These are phyloP conservation scores for Pavo muticus DNA, from an alignment of 2,113 vertebrate species.

Conservation along the genomic window DNA sequence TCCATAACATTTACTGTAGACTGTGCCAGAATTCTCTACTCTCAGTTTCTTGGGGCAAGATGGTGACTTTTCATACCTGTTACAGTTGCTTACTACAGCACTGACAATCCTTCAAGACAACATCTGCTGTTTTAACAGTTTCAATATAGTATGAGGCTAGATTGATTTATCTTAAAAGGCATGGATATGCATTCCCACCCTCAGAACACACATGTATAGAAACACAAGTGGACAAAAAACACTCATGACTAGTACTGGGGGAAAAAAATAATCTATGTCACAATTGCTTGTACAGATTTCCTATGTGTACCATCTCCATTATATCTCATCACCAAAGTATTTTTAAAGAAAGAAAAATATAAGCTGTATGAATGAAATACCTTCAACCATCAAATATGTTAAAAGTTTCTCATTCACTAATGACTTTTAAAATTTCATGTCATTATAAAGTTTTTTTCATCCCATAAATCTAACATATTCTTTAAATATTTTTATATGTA, in stretches of 20 bases:
- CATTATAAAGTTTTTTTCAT: not conserved
- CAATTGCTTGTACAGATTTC: not conserved
- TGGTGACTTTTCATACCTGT: not conserved
- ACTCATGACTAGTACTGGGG: not conserved
- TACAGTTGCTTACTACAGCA: not conserved
- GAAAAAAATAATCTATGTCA: not conserved
- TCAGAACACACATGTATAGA: not conserved
- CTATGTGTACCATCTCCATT: not conserved
- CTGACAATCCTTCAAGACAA: not conserved
- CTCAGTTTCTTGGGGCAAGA: not conserved
- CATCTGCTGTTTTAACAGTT: not conserved
- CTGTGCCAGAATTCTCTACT: not conserved
- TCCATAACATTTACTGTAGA: not conserved
- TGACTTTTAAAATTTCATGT: not conserved
- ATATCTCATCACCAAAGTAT: not conserved
- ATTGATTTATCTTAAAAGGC: not conserved
- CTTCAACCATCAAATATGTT: not conserved
- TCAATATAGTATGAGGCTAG: not conserved
- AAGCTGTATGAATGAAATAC: not conserved
- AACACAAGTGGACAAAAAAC: not conserved
- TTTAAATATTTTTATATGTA: not conserved
- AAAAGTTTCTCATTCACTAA: not conserved
- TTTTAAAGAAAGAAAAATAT: not conserved
- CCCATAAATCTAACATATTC: not conserved
- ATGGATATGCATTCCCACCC: not conserved